Evolutionary conservation across 92 coral and sea anemone species (phyloP).

Genomic region (Pocillopora meandrina): DNA sequence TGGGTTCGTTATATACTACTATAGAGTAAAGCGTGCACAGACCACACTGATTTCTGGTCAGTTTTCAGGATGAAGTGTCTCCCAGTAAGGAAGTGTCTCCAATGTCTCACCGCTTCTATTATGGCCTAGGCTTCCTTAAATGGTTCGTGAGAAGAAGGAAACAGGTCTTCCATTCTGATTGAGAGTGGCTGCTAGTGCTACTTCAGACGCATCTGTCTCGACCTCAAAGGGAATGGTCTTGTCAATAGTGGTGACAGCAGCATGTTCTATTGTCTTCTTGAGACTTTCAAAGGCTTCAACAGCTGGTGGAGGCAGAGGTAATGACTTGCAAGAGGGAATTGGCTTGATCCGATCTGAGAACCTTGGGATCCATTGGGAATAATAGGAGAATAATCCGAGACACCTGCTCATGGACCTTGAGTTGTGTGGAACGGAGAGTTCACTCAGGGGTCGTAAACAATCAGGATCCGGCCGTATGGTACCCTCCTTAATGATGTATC

Average conservation of each 20-base stretch:
- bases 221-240: constrained; percentile 56
- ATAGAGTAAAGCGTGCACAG: too few species aligned
- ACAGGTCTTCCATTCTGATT: constrained; percentile 56
- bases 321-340: constrained; percentile 39
- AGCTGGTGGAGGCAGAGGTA: constrained; percentile 46
- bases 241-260: constrained; percentile 43
- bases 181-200: constrained; percentile 60
- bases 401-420: constrained; percentile 67
- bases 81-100: constrained; percentile 59
- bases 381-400: constrained; percentile 62
- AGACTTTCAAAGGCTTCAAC: constrained; percentile 47
- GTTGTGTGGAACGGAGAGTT: constrained; percentile 66
- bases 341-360: constrained; percentile 41
- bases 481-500: constrained; percentile 58
- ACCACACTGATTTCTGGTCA: constrained; percentile 46
- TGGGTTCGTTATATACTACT: too few species aligned
- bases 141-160: constrained; percentile 48
- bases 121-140: constrained; percentile 51
- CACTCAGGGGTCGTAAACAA: constrained; percentile 40
- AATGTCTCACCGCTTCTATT: constrained; percentile 41
- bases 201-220: constrained; percentile 55
- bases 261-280: constrained; percentile 57
- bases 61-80: constrained; percentile 47
- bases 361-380: constrained; percentile 54
- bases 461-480: constrained; percentile 60